Conservation (phyloP, 2,113 vertebrate species). For the Pantherophis guttatus region DNA sequence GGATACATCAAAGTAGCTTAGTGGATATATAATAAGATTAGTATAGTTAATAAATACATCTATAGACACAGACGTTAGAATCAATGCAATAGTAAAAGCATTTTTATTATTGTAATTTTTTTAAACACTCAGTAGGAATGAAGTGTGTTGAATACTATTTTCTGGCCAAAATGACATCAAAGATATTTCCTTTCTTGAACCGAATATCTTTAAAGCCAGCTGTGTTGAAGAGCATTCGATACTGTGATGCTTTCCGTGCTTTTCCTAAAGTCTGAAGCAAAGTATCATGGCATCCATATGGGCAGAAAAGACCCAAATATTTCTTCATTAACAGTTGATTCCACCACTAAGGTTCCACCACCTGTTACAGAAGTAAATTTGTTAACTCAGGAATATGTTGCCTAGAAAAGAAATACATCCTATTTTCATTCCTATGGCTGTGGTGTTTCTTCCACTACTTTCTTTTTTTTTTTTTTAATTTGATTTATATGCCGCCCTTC, state of each 20-base stretch:
- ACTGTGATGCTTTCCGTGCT: conserved; percentile 74
- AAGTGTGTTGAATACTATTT: conserved; percentile 52
- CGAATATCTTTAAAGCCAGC: conserved; percentile 74
- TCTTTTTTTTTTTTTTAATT: too few species aligned
- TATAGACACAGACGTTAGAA: too few species aligned
- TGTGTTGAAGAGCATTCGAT: conserved; percentile 65
- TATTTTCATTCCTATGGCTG: not conserved
- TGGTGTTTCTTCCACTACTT: too few species aligned
- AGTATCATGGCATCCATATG: conserved; percentile 82
- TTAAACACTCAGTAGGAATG: not conserved
- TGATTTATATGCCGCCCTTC: too few species aligned
- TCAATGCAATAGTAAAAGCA: too few species aligned
- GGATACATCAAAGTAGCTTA: too few species aligned
- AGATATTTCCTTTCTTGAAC: conserved; percentile 70
- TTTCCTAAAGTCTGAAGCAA: conserved; percentile 82
- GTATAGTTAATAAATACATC: too few species aligned
- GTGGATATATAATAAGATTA: too few species aligned
- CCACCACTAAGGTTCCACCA: conserved; percentile 77
- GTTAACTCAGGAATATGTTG: not conserved
- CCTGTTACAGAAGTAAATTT: conserved; percentile 58
- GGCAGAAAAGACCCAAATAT: conserved; percentile 71
- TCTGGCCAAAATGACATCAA: conserved; percentile 75
- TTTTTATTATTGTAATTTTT: too few species aligned
- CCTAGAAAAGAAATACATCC: not conserved
- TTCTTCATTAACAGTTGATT: conserved; percentile 75